phyloP scores from a whole-genome alignment of 1,140 invertebrate species.

The Galleria mellonella region DNA sequence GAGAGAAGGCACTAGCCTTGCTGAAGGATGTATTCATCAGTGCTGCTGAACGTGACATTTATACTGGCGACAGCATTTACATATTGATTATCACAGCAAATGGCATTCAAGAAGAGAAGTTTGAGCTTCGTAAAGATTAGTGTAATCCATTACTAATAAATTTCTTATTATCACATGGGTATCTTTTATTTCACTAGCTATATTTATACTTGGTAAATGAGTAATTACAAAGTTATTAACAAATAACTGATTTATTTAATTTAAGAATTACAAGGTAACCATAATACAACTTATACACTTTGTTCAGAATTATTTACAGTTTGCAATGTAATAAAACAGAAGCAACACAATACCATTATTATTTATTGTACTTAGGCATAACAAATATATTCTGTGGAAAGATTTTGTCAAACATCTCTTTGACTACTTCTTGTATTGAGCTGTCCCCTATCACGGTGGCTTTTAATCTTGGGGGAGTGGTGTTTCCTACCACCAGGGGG shows the following conservation, averaged over 20 bases:
- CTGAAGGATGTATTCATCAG: conserved; percentile 97
- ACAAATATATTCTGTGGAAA: conserved; percentile 69
- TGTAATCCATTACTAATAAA: conserved; percentile 32
- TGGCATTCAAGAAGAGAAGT: conserved; percentile 83
- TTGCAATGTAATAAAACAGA: conserved; percentile 21
- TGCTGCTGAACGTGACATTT: conserved; percentile 97
- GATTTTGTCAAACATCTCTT: conserved; percentile 62
- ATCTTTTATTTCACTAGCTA: conserved; percentile 7
- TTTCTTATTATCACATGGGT: conserved; percentile 14
- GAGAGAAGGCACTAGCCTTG: conserved; percentile 88
- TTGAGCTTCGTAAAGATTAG: conserved; percentile 88
- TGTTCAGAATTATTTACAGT: conserved; percentile 63
- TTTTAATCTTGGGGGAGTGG: conserved; percentile 79
- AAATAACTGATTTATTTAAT: conserved; percentile 58
- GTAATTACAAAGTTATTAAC: conserved; percentile 20
- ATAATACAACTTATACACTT: conserved; percentile 51
- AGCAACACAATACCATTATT: conserved; percentile 35
- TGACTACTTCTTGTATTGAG: conserved; percentile 54
- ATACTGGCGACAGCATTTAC: conserved; percentile 93
- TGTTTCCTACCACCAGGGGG: conserved; percentile 81
- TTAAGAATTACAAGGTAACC: conserved; percentile 54
- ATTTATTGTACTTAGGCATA: conserved; percentile 71
- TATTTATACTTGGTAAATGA: too few species aligned
- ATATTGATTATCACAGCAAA: conserved; percentile 94
- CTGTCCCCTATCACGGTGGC: conserved; percentile 73